Conservation (phyloP, 53 echinoderm and acorn worm species). For the Luidia sarsii region DNA sequence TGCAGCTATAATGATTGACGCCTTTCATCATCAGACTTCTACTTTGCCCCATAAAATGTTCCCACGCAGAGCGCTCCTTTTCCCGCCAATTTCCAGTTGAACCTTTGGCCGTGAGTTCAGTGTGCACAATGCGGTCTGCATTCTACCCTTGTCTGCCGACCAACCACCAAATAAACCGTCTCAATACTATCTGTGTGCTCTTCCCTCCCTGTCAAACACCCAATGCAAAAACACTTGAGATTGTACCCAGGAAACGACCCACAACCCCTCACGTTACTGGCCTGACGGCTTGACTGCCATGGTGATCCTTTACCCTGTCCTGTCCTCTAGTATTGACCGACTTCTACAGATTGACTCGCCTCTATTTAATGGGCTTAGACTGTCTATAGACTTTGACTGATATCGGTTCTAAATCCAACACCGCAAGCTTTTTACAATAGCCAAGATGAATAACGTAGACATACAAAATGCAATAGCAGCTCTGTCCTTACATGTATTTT, state of each 20-base stretch:
- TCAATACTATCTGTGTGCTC: neutral
- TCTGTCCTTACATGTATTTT: neutral
- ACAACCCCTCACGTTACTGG: too few species aligned
- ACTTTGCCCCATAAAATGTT: too few species aligned
- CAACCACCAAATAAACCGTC: too few species aligned
- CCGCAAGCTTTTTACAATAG: neutral
- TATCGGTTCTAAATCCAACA: neutral
- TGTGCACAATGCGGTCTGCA: too few species aligned
- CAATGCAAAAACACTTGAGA: conserved; percentile 43
- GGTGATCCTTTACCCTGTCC: neutral
- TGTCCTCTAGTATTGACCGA: too few species aligned
- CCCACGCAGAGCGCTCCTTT: too few species aligned
- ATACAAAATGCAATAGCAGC: neutral
- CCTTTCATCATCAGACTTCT: too few species aligned
- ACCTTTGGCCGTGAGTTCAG: too few species aligned
- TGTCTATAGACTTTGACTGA: conserved; percentile 40
- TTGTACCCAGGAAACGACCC: conserved; percentile 44
- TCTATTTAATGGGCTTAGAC: conserved; percentile 1
- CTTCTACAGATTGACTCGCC: too few species aligned
- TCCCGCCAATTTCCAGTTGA: too few species aligned
- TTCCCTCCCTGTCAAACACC: neutral
- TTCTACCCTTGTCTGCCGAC: too few species aligned
- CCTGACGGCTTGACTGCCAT: neutral
- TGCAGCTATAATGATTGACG: too few species aligned
- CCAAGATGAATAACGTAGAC: neutral